These are phyloP conservation scores for Mya arenaria DNA, from an alignment of 1,140 invertebrate genomes.

Conservation along the genomic window DNA sequence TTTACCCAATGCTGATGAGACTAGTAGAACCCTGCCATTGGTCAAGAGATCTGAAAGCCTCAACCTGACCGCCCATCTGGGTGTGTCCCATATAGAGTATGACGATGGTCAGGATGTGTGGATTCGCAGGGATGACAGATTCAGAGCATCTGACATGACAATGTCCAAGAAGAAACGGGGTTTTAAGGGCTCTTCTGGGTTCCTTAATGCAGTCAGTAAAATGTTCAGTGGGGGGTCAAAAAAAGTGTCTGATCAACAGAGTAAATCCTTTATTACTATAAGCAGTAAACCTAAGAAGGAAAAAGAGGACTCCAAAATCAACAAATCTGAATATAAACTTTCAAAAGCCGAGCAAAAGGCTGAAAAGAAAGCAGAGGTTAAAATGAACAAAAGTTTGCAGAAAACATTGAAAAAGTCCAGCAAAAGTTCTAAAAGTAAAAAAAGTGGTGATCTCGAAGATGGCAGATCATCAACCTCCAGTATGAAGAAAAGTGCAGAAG, in stretches of 20 bases:
- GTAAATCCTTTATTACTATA: slow-evolving; percentile 31
- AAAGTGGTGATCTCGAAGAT: slow-evolving; percentile 38
- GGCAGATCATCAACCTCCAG: slow-evolving; percentile 33
- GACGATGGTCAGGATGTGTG: slow-evolving; percentile 67
- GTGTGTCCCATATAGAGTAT: slow-evolving; percentile 66
- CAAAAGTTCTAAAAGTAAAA: slow-evolving; percentile 33
- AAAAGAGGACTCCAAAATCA: slow-evolving; percentile 26
- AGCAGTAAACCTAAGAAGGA: slow-evolving; percentile 21
- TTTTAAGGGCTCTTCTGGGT: slow-evolving; percentile 41
- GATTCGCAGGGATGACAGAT: slow-evolving; percentile 55
- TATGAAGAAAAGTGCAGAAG: slow-evolving; percentile 50
- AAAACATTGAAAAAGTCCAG: slow-evolving; percentile 41
- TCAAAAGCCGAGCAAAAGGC: slow-evolving; percentile 37
- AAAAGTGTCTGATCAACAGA: slow-evolving; percentile 24
- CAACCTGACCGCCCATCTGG: slow-evolving; percentile 19
- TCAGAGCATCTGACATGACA: slow-evolving; percentile 18
- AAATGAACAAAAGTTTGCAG: slow-evolving; percentile 17
- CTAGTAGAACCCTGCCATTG: slow-evolving; percentile 67
- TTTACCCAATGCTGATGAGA: slow-evolving; percentile 76
- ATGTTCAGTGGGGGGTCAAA: slow-evolving; percentile 42
- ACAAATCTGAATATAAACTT: slow-evolving; percentile 37
- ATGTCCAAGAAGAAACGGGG: slow-evolving; percentile 39
- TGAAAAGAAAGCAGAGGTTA: slow-evolving; percentile 42
- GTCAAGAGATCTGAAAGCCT: slow-evolving; percentile 53
- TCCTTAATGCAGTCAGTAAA: slow-evolving; percentile 42